Evolutionary conservation across 1,140 invertebrate species (phyloP).

Genomic region (Chironomus striatipennis): DNA sequence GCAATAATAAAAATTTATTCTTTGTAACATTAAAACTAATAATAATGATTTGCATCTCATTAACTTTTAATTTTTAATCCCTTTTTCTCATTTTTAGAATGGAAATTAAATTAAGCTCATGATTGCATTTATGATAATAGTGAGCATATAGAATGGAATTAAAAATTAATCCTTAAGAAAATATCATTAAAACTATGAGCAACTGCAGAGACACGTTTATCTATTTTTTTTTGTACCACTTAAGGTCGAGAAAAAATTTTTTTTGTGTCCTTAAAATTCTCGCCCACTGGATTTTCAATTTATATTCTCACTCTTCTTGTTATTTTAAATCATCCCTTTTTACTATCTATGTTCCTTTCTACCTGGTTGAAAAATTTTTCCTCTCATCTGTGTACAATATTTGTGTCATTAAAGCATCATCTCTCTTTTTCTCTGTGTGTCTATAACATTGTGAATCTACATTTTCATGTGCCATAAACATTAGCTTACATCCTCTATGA

Average conservation of each 20-base stretch:
- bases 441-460: no score
- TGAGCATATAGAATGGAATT: constrained; percentile 13
- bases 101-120: not conserved
- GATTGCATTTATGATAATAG: constrained; percentile 14
- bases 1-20: no score
- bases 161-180: constrained; percentile 6
- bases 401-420: not conserved
- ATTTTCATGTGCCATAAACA: not conserved
- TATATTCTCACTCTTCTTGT: no score
- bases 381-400: not conserved
- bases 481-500: not conserved
- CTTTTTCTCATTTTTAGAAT: not conserved
- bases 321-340: no score
- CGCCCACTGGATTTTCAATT: no score
- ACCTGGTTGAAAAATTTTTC: not conserved
- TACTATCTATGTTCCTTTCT: no score
- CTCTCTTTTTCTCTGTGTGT: not conserved
- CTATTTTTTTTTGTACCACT: no score
- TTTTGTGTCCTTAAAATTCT: no score
- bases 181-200: not conserved
- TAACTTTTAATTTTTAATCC: not conserved
- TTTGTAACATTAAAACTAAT: not conserved
- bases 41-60: constrained; percentile 14
- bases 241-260: no score
- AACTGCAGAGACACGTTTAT: no score